Base-by-base conservation (phyloP, 2,797 vertebrate species). In the Anguilla obscura region DNA sequence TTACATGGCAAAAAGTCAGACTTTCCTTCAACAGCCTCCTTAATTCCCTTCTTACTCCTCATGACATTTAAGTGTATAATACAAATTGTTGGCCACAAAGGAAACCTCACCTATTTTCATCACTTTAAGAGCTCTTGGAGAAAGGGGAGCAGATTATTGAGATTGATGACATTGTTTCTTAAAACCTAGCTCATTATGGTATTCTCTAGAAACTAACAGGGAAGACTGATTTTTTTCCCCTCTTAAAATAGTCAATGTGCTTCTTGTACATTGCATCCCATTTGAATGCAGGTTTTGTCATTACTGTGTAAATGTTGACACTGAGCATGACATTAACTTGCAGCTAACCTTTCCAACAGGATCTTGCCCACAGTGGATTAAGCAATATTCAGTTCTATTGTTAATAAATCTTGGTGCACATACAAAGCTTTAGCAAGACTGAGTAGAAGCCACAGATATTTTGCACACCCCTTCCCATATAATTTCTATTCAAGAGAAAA, bases 41-140 rank as follows among this genome's bases (percentile, higher is more conserved):
- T 84, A n/a, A 74, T 85, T 69, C 66, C 45, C 21, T 85, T 27
- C 83, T 84, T 76, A 24, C 10, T 45, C 14, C 33, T 85, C 45
- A 60, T 85, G 21, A n/a, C 58, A n/a, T 84, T 56, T 54, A 33
- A 84, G 52, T 24, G 27, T 24, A 48, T 30, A 14, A 54, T 54
- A 27, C 56, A n/a, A 30, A 16, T 14, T 14, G 52, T 76, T 85
- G 33, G 85, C 36, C 58, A 66, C 85, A 63, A 45, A 66, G 36
- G 21, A 45, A 56, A n/a, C 52, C 30, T 86, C 40, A 12, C 36
- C 60, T 3, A 27, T 50, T 27, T 30, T 40, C 21, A 63, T 52
- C 48, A 21, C 45, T n/a, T 48, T 54, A 79, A 52, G 58, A 84
- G 36, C 56, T 33, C 48, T 76, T 12, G 60, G n/a, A 4, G 12